A percentile compares a stretch with the other conserved stretches of the same genome.
phyloP scores from a whole-genome alignment of 2,113 vertebrate genomes.

The Rostratula benghalensis region DNA sequence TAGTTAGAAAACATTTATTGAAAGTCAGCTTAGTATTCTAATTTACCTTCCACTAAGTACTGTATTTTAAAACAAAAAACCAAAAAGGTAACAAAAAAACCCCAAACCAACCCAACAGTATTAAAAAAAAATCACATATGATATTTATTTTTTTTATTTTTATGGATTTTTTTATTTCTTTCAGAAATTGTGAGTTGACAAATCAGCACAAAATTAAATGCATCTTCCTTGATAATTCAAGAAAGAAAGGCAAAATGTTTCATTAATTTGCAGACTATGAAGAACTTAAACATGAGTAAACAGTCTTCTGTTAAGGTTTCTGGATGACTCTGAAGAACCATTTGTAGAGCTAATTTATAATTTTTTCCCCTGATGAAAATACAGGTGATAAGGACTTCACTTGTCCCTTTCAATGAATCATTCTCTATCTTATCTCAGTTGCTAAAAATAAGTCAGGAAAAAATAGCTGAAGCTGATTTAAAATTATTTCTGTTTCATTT shows the following conservation, averaged over 20 bases:
- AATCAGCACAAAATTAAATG: background rate
- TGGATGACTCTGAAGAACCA: background rate
- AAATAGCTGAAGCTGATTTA: background rate
- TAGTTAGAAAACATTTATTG: too few relatives aligned
- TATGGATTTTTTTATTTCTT: background rate
- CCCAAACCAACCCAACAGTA: background rate
- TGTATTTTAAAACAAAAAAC: background rate
- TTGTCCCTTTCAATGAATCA: background rate
- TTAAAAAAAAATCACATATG: background rate
- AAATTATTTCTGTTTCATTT: background rate
- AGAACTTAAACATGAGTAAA: background rate
- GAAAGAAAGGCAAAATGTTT: background rate
- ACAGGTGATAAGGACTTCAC: background rate
- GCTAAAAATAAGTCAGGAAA: background rate
- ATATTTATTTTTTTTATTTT: background rate
- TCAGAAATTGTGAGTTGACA: background rate
- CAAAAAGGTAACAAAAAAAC: background rate
- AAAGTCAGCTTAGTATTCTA: conserved; percentile 5
- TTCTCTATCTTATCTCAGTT: background rate
- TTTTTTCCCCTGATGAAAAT: background rate
- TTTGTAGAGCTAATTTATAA: background rate
- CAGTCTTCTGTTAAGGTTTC: background rate
- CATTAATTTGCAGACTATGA: background rate
- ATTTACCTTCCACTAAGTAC: conserved; percentile 41
- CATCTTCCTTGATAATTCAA: background rate